These are phyloP conservation scores for Taeniopygia guttata DNA, from an alignment of 2,797 vertebrate species.

Conservation along the genomic window DNA sequence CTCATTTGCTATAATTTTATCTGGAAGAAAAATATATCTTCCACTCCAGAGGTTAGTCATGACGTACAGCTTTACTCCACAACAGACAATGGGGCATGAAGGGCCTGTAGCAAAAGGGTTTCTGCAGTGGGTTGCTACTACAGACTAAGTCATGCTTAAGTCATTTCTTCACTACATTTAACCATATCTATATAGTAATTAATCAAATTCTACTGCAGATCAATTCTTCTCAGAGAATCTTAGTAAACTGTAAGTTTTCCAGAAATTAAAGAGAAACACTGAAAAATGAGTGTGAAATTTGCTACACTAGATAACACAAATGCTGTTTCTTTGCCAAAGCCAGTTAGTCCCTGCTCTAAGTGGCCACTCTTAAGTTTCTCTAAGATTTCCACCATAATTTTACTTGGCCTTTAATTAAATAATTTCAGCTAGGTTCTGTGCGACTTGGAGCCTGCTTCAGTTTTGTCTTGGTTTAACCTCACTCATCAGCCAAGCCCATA, in stretches of 20 bases:
- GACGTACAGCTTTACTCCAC: background rate
- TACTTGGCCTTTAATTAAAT: background rate
- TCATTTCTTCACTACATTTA: background rate
- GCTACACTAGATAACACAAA: background rate
- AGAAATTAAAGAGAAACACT: slow-evolving; percentile 1
- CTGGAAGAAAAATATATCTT: background rate
- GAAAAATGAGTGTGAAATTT: slow-evolving; percentile 1
- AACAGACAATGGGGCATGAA: background rate
- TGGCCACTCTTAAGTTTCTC: background rate
- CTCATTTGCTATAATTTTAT: background rate
- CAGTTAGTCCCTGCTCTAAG: background rate
- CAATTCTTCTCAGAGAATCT: background rate
- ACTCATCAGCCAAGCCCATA: background rate
- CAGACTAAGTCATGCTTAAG: background rate
- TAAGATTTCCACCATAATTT: background rate
- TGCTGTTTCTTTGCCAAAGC: background rate
- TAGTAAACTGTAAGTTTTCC: background rate
- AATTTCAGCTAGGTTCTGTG: background rate
- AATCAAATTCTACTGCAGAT: background rate
- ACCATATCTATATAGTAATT: background rate
- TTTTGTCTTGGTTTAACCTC: background rate
- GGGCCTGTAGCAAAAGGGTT: background rate
- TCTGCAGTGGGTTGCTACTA: background rate
- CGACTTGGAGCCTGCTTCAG: background rate
- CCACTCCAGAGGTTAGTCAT: background rate